These are phyloP conservation scores for Drosophila nr. perissopoda DNA, from an alignment of 2,888 invertebrate species.

Conservation along the genomic window DNA sequence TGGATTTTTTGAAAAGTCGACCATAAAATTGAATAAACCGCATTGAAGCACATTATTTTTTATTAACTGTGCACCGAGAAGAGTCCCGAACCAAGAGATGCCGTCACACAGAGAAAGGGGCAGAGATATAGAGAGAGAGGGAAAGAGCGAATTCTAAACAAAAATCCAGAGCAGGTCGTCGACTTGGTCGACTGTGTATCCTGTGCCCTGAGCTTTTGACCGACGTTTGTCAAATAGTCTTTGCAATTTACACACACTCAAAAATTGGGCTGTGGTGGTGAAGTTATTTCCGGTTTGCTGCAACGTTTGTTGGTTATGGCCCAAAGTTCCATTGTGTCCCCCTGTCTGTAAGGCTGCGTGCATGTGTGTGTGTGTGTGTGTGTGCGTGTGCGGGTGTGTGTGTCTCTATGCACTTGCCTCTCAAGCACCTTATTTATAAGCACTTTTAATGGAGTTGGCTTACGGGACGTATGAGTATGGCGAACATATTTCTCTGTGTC, in stretches of 20 bases:
- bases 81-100: constrained; percentile 29
- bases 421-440: constrained; percentile 82
- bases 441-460: constrained; percentile 81
- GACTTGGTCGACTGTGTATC: constrained; percentile 30
- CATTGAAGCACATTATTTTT: constrained; percentile 81
- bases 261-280: constrained; percentile 30
- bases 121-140: constrained; percentile 23
- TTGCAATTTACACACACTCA: constrained; percentile 79
- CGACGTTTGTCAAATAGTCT: constrained; percentile 80
- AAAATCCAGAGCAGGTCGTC: constrained; percentile 70
- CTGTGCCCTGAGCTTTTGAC: constrained; percentile 70
- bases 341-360: constrained; percentile 17
- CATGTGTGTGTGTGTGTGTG: constrained; percentile 23
- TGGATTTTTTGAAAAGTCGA: constrained; percentile 75
- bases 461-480: constrained; percentile 66
- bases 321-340: constrained; percentile 59
- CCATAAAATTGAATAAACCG: constrained; percentile 81
- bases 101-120: constrained; percentile 25
- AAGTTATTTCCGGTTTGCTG: constrained; percentile 62
- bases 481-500: constrained; percentile 57
- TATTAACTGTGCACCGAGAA: constrained; percentile 69
- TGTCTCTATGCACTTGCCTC: constrained; percentile 71
- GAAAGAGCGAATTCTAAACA: constrained; percentile 61
- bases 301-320: constrained; percentile 78
- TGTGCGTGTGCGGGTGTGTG: constrained; percentile 11